These are phyloP conservation scores for Lophochroa leadbeateri DNA, from an alignment of 2,113 vertebrate genomes.

Conservation along the genomic window DNA sequence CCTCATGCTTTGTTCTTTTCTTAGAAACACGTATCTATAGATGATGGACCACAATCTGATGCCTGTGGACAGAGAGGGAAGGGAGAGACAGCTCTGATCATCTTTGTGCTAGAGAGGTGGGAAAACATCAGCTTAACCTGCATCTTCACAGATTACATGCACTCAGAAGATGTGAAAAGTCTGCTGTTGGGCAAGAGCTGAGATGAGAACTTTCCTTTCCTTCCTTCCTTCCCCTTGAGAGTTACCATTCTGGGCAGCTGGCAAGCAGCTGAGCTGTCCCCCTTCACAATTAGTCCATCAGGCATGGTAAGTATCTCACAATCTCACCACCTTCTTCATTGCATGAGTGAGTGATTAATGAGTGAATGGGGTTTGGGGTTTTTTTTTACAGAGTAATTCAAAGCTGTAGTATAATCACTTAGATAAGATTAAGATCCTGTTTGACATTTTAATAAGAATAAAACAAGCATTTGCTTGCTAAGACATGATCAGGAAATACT, in stretches of 20 bases:
- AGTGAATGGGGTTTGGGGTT: background rate
- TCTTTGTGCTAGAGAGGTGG: background rate
- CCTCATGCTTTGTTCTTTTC: background rate
- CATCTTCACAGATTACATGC: background rate
- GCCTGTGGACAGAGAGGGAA: background rate
- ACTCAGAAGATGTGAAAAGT: background rate
- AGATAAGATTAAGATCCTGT: conserved; percentile 25
- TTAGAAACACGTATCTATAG: background rate
- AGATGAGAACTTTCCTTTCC: background rate
- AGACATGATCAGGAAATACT: background rate
- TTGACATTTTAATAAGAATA: conserved; percentile 31
- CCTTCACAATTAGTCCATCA: conserved; percentile 1
- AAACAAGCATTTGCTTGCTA: background rate
- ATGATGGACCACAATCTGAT: conserved; percentile 15
- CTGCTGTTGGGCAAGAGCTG: background rate
- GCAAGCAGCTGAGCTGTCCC: conserved; percentile 27
- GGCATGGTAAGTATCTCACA: conserved; percentile 5
- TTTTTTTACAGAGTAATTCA: background rate
- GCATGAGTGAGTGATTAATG: conserved; percentile 12
- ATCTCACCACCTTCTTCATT: background rate
- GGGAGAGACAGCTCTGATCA: background rate
- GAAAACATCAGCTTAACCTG: background rate
- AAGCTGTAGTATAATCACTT: conserved; percentile 27
- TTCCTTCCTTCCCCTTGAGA: background rate
- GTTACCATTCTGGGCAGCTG: conserved; percentile 6